Evolutionary conservation across 1,140 invertebrate genomes (phyloP).

Genomic region (Trichonephila clavipes): DNA sequence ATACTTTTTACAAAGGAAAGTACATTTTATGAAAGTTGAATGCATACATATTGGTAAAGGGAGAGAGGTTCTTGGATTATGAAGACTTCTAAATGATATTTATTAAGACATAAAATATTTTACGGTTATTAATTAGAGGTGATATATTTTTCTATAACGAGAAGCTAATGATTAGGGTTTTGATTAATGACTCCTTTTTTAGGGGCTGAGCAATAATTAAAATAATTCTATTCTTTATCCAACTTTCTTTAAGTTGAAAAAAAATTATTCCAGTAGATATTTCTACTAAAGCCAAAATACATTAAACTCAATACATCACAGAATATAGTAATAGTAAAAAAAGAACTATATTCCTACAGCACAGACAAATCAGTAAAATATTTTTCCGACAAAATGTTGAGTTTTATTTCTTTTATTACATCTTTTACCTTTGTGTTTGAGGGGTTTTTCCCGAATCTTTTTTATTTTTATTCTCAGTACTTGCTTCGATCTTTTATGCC

Average conservation of each 20-base stretch:
- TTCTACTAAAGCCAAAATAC: background rate
- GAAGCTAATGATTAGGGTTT: too few species aligned
- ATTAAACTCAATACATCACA: background rate
- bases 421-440: background rate
- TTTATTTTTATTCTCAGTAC: background rate
- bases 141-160: too few species aligned
- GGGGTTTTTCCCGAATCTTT: background rate
- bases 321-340: background rate
- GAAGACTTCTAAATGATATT: too few species aligned
- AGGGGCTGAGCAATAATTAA: background rate
- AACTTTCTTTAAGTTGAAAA: background rate
- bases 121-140: too few species aligned
- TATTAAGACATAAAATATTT: too few species aligned
- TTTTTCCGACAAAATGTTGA: background rate
- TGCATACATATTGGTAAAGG: too few species aligned
- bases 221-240: background rate
- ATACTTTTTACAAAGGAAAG: too few species aligned
- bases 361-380: constrained; percentile 11
- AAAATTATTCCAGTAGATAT: background rate
- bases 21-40: too few species aligned
- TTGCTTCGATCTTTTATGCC: constrained; percentile 1
- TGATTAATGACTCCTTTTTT: too few species aligned
- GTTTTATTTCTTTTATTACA: constrained; percentile 7
- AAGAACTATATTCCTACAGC: background rate
- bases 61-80: too few species aligned